Percentiles rank a stretch among this genome's conserved stretches.
Conservation (phyloP, 2,113 vertebrate species). For the Ailuropoda melanoleuca region DNA sequence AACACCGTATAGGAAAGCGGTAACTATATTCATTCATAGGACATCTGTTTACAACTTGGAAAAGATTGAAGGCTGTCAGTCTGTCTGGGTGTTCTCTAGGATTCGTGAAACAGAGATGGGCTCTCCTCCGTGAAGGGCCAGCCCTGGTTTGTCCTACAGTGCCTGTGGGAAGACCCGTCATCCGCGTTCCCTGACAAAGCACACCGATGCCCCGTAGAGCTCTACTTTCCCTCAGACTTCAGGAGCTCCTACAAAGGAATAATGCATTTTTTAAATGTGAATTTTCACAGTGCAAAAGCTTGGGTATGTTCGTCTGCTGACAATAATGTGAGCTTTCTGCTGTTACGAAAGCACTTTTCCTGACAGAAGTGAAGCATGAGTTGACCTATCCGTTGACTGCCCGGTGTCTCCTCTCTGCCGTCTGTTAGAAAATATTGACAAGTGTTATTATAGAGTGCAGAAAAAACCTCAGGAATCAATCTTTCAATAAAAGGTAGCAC, state of each 20-base stretch:
- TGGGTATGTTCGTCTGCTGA: not conserved
- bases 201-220: fast-evolving
- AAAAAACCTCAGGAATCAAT: constrained; percentile 40
- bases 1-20: fast-evolving
- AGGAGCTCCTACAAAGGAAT: not conserved
- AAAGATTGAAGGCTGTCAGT: not conserved
- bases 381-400: not conserved
- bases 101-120: not conserved
- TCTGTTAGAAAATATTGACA: constrained; percentile 41
- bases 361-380: fast-evolving
- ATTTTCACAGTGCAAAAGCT: not conserved
- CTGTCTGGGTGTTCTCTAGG: not conserved
- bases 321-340: not conserved
- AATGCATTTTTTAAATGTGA: fast-evolving
- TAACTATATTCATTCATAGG: fast-evolving
- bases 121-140: not conserved
- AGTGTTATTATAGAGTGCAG: not conserved
- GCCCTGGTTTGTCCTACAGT: fast-evolving
- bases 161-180: fast-evolving
- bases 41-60: too few relatives aligned
- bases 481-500: not conserved
- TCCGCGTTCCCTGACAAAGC: not conserved
- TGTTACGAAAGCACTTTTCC: not conserved
- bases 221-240: not conserved
- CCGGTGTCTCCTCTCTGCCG: not conserved